Base-by-base conservation (phyloP, 2,888 invertebrate species). In the Acheta domesticus region DNA sequence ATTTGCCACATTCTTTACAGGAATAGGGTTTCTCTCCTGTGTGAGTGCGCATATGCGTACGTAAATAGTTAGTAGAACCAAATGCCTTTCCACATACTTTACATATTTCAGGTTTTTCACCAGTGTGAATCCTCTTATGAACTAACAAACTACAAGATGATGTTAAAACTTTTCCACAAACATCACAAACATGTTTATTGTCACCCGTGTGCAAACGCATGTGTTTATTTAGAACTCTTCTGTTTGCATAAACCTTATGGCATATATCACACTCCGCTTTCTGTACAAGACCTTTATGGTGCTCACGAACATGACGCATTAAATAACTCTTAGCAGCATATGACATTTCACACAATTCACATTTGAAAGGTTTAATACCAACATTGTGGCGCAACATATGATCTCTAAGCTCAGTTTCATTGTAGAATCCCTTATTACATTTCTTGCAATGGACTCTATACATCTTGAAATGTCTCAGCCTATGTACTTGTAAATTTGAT, bases 371-470 rank as follows among this genome's bases (percentile, higher is more conserved):
- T 79, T 89, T 89, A 78, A 87, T 86, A 79, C 89, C 89, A 21
- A 88, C 11, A 74, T 48, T 89, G 85, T 90, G 90, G 49, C 88
- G 89, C 84, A 90, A 90, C 83, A 89, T 89, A 85, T 91, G 91
- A 78, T 90, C 90, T 83, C 88, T 87, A 81, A 89, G 87, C 80
- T 84, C 87, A 50, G 88, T 87, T 78, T 87, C 86, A 82, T 89
- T 88, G 85, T 88, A 88, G 82, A 90, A 90, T 21, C 89, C 89
- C 84, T 89, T 89, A 83, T 88, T 88, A 84, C 90, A 90, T 12
- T 88, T 86, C 79, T 88, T 87, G 83, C 90, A 90, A 83, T 87
- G 88, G 84, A 89, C 90, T 81, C 89, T 89, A 82, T 88, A 90
- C 20, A 89, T 88, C 11, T 89, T 88, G 0, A 89, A 88, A 83